Conservation (phyloP, 2,113 vertebrate genomes). For the Cacatua alba region DNA sequence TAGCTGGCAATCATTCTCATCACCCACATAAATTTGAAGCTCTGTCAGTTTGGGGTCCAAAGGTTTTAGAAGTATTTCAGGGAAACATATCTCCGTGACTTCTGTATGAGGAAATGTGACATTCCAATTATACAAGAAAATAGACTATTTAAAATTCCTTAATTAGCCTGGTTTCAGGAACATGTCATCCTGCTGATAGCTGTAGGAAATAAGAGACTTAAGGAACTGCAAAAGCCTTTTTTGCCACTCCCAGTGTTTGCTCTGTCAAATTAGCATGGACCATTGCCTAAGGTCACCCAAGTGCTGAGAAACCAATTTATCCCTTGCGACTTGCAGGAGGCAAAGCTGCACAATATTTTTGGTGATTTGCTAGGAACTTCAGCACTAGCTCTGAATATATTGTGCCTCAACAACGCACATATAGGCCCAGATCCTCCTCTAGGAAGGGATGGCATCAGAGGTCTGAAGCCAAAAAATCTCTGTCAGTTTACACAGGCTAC, state of each 20-base stretch:
- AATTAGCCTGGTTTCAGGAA: constrained; percentile 52
- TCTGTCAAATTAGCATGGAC: not conserved
- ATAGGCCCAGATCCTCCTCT: not conserved
- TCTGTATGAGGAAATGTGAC: constrained; percentile 24
- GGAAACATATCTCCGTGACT: not conserved
- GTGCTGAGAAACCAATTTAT: constrained; percentile 44
- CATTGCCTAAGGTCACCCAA: not conserved
- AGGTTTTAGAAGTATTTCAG: constrained; percentile 46
- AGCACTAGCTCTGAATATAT: not conserved
- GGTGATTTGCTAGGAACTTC: not conserved
- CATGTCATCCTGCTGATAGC: not conserved
- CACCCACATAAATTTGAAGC: not conserved
- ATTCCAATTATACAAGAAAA: constrained; percentile 64
- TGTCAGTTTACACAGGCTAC: not conserved
- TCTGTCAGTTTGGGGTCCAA: not conserved
- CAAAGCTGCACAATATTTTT: not conserved
- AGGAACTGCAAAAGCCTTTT: not conserved
- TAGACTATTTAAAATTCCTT: constrained; percentile 52
- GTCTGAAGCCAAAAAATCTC: not conserved
- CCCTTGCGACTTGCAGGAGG: not conserved
- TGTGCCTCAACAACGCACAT: not conserved
- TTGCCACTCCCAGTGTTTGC: constrained; percentile 12
- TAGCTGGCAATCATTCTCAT: constrained; percentile 36
- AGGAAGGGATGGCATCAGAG: not conserved
- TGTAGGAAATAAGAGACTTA: not conserved